Percentiles rank a stretch among this genome's conserved stretches.
phyloP scores from a whole-genome alignment of 2,888 invertebrate genomes.

The Hoplodrina blanda region DNA sequence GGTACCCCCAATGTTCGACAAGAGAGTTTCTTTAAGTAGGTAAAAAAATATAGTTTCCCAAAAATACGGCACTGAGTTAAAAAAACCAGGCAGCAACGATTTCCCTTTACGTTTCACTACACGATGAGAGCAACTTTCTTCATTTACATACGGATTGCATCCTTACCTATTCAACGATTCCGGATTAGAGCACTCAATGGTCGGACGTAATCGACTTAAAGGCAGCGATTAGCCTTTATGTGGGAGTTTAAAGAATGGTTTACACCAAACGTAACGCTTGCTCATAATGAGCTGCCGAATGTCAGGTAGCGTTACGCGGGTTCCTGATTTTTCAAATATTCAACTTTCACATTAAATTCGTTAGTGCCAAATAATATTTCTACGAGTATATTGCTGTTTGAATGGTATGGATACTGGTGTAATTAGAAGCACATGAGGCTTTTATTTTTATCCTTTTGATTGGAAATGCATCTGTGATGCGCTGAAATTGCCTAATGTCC shows the following conservation, averaged over 20 bases:
- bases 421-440: too few species aligned
- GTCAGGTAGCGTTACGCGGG: not conserved
- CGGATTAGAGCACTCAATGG: constrained; percentile 52
- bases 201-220: constrained; percentile 48
- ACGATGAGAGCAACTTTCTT: constrained; percentile 41
- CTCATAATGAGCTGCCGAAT: constrained; percentile 10
- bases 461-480: too few species aligned
- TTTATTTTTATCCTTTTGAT: too few species aligned
- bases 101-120: constrained; percentile 26
- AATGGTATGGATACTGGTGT: too few species aligned
- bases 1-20: too few species aligned
- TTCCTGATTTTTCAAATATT: not conserved
- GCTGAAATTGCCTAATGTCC: too few species aligned
- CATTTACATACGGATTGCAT: constrained; percentile 61
- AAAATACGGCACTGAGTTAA: too few species aligned
- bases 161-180: constrained; percentile 44
- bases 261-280: not conserved
- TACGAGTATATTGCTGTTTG: too few species aligned
- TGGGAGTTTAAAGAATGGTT: constrained; percentile 3
- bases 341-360: too few species aligned
- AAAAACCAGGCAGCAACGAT: not conserved
- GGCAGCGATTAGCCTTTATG: constrained; percentile 39
- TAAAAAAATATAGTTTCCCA: too few species aligned
- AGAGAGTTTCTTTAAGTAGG: too few species aligned
- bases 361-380: too few species aligned